Percentiles rank a stretch among this genome's conserved stretches.
These are phyloP conservation scores for Geothlypis trichas DNA, from an alignment of 2,113 vertebrate species.

Conservation along the genomic window DNA sequence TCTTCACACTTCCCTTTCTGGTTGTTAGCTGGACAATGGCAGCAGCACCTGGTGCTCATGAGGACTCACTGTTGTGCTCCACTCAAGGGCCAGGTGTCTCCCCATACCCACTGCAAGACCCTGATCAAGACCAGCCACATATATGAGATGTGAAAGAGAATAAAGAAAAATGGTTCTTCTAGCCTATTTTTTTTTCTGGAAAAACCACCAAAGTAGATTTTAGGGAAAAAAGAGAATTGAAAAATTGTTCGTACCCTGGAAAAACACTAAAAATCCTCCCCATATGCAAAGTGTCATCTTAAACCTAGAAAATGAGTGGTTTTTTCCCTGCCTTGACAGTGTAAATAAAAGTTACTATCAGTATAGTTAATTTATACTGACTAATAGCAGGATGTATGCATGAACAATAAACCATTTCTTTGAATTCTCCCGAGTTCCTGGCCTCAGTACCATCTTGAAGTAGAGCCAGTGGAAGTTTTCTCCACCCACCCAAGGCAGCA, in stretches of 20 bases:
- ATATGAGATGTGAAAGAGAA: neutral
- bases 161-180: neutral
- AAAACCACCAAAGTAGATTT: neutral
- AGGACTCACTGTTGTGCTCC: neutral
- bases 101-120: neutral
- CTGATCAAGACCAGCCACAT: neutral
- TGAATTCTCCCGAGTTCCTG: neutral
- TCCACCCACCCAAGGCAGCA: neutral
- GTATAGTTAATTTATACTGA: neutral
- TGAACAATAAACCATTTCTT: neutral
- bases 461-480: neutral
- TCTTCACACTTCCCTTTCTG: neutral
- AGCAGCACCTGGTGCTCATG: neutral
- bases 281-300: neutral
- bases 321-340: neutral
- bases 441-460: neutral
- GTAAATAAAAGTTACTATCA: neutral
- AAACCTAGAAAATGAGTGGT: neutral
- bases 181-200: neutral
- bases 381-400: neutral
- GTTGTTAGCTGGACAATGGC: neutral
- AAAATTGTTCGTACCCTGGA: fast-evolving
- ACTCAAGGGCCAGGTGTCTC: neutral
- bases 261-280: neutral
- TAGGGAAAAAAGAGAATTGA: neutral